Percentiles rank a stretch among this genome's conserved stretches.
Evolutionary conservation across 2,888 invertebrate species (phyloP).

Genomic region (Hetaerina titia): DNA sequence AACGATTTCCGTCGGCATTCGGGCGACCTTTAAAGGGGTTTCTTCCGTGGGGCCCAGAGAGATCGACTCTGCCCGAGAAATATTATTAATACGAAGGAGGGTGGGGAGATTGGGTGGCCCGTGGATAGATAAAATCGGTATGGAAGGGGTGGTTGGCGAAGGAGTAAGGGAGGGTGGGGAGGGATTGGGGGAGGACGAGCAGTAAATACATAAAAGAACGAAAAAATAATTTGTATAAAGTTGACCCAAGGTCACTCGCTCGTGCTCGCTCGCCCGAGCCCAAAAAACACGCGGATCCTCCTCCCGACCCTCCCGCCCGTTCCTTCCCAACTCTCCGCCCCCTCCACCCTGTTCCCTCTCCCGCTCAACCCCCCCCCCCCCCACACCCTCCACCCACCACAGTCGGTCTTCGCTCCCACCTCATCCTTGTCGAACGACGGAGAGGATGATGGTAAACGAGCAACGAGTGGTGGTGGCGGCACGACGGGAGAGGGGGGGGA

Average conservation of each 20-base stretch:
- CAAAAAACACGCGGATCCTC: slow-evolving; percentile 50
- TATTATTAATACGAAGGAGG: not conserved
- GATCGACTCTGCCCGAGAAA: not conserved
- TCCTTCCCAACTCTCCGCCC: not conserved
- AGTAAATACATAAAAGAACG: not conserved
- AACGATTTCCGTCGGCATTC: not conserved
- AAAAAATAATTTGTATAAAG: slow-evolving; percentile 41
- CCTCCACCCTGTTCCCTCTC: not conserved
- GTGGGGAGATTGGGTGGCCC: not conserved
- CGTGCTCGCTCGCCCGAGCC: not conserved
- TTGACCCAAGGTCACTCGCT: slow-evolving; percentile 52
- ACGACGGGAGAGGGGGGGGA: no score
- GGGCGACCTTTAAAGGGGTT: not conserved
- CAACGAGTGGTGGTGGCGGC: no score
- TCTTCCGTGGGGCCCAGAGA: not conserved
- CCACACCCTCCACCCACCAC: not conserved
- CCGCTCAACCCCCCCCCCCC: not conserved
- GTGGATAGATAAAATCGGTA: not conserved
- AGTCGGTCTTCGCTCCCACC: not conserved
- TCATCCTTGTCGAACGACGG: not conserved
- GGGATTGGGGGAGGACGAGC: slow-evolving; percentile 72
- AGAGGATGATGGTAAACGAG: not conserved
- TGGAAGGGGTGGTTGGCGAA: not conserved
- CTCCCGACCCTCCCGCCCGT: not conserved
- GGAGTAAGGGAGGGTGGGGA: not conserved